Base-by-base conservation (phyloP, 2,113 vertebrate genomes). In the Brachirus orientalis region DNA sequence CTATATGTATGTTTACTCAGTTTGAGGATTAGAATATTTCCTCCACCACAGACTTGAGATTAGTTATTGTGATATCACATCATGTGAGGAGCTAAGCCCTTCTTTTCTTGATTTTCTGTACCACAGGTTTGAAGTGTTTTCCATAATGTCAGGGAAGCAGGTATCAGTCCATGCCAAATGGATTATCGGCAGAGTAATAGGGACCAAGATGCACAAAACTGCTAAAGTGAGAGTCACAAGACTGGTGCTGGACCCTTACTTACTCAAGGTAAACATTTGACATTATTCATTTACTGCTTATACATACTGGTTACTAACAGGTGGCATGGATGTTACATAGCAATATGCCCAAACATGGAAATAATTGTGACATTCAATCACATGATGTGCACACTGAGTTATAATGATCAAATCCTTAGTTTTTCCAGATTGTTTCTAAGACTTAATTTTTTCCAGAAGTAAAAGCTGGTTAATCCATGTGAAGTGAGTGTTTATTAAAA, bases 221-320 rank as follows among this genome's bases (percentile, higher is more conserved):
- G 96, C 96, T 10, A 99, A 99, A 94, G 98, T 99, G 67, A 92
- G 96, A 86, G 96, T 96, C 3, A 98, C 96, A 0, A 94, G 98
- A 65, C 94, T 99, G 3, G 96, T 97, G 64, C 83, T 99, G 72
- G 96, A 99, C 83, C 93, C 93, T 0, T 97, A 98, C 77, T 91
- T 99, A 74, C 85, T 97, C 2, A 99, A 99, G 97, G 98, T 99
- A 19, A 81, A 11, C 10, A 1, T 44, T 16, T 40, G 13, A 22
- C 2, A 13, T 6, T 38, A 13, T 38, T 35, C 3, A 37, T 36
- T 59, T 0, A 28, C 28, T 28, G 28, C 28, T 50, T n/a, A 37
- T 37, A 22, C 3, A 12, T 3, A 0, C 17, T 6, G 14, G 33
- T 5, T 6, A 18, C 7, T 6, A 7, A 14, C 11, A 35, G 6